Evolutionary conservation across 2,113 vertebrate species (phyloP).

Genomic region (Atrichornis clamosus): DNA sequence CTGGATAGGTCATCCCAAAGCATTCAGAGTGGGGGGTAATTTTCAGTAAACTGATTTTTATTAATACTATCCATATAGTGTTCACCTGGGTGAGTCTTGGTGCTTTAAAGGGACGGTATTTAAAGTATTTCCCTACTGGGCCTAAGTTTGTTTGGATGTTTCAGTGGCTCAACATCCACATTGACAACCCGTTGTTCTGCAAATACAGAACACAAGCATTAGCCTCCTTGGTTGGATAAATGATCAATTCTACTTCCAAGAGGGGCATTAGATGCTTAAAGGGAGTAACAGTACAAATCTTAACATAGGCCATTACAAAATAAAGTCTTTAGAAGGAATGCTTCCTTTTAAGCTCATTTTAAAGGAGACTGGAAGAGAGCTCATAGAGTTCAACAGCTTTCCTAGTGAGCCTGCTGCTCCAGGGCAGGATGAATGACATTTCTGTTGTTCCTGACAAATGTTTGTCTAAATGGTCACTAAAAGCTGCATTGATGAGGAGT

Average conservation of each 20-base stretch:
- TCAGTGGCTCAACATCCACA: background rate
- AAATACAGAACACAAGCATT: background rate
- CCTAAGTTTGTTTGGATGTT: background rate
- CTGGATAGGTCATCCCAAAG: background rate
- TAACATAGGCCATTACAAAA: background rate
- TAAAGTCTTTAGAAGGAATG: background rate
- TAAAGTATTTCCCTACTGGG: background rate
- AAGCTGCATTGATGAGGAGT: background rate
- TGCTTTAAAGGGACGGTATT: background rate
- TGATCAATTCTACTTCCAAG: background rate
- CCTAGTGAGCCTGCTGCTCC: background rate
- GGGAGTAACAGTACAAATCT: background rate
- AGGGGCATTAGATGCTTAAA: background rate
- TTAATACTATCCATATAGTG: background rate
- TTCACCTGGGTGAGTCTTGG: background rate
- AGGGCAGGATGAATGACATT: background rate
- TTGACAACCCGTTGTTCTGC: background rate
- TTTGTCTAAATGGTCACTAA: background rate
- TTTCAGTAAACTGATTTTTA: background rate
- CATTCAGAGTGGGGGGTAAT: fast-evolving
- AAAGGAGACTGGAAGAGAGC: background rate
- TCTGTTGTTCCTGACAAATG: background rate
- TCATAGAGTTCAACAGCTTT: background rate
- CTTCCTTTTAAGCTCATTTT: background rate
- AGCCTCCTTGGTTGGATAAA: background rate